Base-by-base conservation (phyloP, 1,140 invertebrate species). In the Radopholus similis region DNA sequence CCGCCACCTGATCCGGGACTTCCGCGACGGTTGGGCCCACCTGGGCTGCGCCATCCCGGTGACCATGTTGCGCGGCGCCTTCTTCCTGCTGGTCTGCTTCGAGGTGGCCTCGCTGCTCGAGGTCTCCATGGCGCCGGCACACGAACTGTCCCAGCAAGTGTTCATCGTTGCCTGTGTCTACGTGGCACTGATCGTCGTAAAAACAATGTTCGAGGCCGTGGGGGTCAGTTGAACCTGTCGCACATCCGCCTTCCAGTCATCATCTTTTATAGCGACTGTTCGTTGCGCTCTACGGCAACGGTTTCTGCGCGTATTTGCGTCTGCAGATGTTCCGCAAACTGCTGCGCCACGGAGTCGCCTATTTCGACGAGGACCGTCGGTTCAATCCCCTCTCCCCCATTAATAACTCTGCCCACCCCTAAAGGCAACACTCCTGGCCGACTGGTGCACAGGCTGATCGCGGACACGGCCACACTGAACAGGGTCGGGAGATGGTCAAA, bases 261-360 rank as follows among this genome's bases (percentile, higher is more conserved):
- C 15, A 51, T 15, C 13, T 8, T 28, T 74, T 81, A 72, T 32
- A 78, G 78, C 67, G 78, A 1, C 56, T 80, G 4, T 73, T 81
- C 54, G 78, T 80, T 44, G 77, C 78, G 18, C 53, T 75, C 0
- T 80, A 80, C 51, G 80, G 78, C 1, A 77, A 80, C 47, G 78
- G 78, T 5, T 82, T 80, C 55, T 76, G 75, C 54, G 57, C 21
- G 4, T 66, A 78, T 44, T 54, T 80, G 65, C 58, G 78, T n/a
- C 57, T 44, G 47, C 70, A 81, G 59, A 80, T 80, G 79, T 80
- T 80, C 55, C 38, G 77, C 23, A 64, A 78, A 58, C 23, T 77
- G n/a, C 65, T 80, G 8, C 63, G 78, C 15, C 77, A 80, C 30
- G 79, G 78, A 3, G 75, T 77, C 21, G 79, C 78, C 11, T 80